phyloP scores from a whole-genome alignment of 2,888 invertebrate genomes.

The Andrena dorsata region DNA sequence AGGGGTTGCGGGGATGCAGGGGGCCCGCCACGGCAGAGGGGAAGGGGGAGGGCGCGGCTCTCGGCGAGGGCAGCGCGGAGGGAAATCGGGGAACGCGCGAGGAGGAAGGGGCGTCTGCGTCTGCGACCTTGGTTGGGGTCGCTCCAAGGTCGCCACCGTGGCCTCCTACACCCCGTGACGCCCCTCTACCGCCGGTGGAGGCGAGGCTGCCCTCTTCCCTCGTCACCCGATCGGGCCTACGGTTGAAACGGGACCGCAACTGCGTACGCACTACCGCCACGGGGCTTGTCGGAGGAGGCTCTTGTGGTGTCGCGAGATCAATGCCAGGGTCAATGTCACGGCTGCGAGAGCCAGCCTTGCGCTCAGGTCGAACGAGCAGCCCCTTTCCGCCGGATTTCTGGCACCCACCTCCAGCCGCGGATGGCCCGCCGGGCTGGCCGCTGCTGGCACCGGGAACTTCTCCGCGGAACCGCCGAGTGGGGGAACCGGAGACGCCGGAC shows the following conservation, averaged over 20 bases:
- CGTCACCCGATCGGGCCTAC: conserved; percentile 56
- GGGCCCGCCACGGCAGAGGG: conserved; percentile 1
- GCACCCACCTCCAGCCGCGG: conserved; percentile 2
- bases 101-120: conserved; percentile 63
- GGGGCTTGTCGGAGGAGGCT: conserved; percentile 24
- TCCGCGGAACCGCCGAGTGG: background rate
- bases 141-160: conserved; percentile 65
- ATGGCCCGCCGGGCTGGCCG: background rate
- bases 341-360: conserved; percentile 31
- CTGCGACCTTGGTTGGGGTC: conserved; percentile 72
- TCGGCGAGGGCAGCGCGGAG: conserved; percentile 43
- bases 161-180: conserved; percentile 53
- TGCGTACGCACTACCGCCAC: conserved; percentile 56
- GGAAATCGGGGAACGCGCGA: conserved; percentile 58
- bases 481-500: background rate
- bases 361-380: conserved; percentile 43
- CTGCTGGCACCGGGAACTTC: background rate
- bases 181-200: conserved; percentile 47
- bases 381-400: background rate
- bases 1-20: conserved; percentile 7
- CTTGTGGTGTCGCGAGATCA: conserved; percentile 74
- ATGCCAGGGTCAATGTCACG: conserved; percentile 84
- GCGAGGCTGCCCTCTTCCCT: conserved; percentile 60
- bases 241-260: conserved; percentile 63
- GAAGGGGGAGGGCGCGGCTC: conserved; percentile 51